Evolutionary conservation across 2,888 invertebrate genomes (phyloP).

Genomic region (Catotricha subobsoleta): DNA sequence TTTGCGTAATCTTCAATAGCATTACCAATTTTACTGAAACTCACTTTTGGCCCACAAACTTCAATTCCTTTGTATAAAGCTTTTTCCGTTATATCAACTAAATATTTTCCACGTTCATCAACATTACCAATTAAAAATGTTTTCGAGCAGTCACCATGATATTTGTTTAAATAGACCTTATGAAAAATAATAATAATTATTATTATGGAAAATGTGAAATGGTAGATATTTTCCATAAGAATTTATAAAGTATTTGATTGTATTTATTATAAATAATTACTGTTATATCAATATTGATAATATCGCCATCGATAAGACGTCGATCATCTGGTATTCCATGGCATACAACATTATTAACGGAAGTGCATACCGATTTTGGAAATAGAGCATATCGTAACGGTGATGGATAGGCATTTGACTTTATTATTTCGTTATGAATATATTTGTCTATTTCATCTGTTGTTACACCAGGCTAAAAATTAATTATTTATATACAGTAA

Average conservation of each 20-base stretch:
- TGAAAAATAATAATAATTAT: neutral
- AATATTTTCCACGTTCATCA: slow-evolving; percentile 47
- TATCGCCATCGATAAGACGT: slow-evolving; percentile 66
- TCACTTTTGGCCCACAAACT: slow-evolving; percentile 40
- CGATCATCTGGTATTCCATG: slow-evolving; percentile 86
- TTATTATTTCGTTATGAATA: slow-evolving; percentile 51
- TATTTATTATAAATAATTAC: slow-evolving; percentile 33
- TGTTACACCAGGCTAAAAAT: slow-evolving; percentile 49
- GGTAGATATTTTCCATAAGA: slow-evolving; percentile 6
- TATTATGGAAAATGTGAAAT: neutral
- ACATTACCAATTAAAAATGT: slow-evolving; percentile 73
- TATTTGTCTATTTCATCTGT: slow-evolving; percentile 69
- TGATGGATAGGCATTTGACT: slow-evolving; percentile 70
- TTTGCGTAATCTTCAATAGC: slow-evolving; percentile 45
- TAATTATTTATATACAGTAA: neutral
- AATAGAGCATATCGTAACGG: slow-evolving; percentile 69
- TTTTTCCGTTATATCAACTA: slow-evolving; percentile 51
- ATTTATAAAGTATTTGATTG: slow-evolving; percentile 3
- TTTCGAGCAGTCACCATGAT: slow-evolving; percentile 83
- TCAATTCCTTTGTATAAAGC: slow-evolving; percentile 48
- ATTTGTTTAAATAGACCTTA: slow-evolving; percentile 62
- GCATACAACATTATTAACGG: slow-evolving; percentile 78
- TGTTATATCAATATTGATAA: slow-evolving; percentile 79
- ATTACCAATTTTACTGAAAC: slow-evolving; percentile 43
- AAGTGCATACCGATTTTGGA: slow-evolving; percentile 82